These are phyloP conservation scores for Albula goreensis DNA, from an alignment of 2,113 vertebrate species.

Conservation along the genomic window DNA sequence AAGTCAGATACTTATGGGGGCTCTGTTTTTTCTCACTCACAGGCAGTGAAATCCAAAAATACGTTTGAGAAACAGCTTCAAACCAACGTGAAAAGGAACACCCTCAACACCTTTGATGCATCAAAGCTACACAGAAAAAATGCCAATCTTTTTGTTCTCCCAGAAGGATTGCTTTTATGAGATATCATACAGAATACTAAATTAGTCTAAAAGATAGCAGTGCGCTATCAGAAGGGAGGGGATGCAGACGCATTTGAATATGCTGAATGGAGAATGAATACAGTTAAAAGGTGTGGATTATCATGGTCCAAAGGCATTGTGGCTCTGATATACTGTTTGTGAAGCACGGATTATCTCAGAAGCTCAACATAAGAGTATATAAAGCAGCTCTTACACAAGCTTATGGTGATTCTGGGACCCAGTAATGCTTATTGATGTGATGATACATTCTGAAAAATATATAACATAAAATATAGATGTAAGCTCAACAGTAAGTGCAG, in stretches of 20 bases:
- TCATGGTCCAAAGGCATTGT: not conserved
- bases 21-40: not conserved
- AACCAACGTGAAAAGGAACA: not conserved
- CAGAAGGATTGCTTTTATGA: constrained; percentile 4
- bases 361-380: not conserved
- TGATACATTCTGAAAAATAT: not conserved
- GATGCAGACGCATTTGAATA: not conserved
- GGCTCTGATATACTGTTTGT: not conserved
- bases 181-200: constrained; percentile 24
- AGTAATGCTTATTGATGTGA: not conserved
- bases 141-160: not conserved
- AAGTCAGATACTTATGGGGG: not conserved
- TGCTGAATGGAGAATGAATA: not conserved
- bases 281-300: not conserved
- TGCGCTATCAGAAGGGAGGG: not conserved
- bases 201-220: not conserved
- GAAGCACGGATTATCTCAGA: not conserved
- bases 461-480: not conserved
- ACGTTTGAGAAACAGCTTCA: not conserved
- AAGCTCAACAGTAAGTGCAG: not conserved
- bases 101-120: not conserved
- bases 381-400: not conserved
- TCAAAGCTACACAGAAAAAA: constrained; percentile 23
- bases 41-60: not conserved
- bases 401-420: not conserved